Evolutionary conservation across 2,113 vertebrate genomes (phyloP).

Genomic region (Oophaga pumilio): DNA sequence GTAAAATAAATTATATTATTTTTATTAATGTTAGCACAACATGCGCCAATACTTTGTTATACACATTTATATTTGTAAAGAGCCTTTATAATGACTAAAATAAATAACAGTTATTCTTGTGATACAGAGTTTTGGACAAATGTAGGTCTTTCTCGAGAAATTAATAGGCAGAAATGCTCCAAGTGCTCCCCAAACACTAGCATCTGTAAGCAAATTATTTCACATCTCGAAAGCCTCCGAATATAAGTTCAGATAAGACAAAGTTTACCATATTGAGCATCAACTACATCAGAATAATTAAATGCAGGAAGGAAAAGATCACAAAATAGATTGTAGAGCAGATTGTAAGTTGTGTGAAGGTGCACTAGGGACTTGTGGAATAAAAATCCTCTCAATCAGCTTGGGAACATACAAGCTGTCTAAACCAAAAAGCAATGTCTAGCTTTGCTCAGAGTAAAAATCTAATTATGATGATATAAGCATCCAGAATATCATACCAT

Average conservation of each 20-base stretch:
- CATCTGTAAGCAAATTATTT: neutral
- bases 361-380: neutral
- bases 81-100: neutral
- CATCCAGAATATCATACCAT: neutral
- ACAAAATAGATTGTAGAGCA: conserved; percentile 10
- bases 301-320: neutral
- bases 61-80: neutral
- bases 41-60: neutral
- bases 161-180: neutral
- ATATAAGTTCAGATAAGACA: neutral
- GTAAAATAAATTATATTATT: too few species aligned
- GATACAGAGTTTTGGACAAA: too few species aligned
- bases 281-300: neutral
- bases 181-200: neutral
- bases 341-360: conserved; percentile 1
- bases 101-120: too few species aligned
- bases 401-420: conserved; percentile 7
- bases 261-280: neutral
- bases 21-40: too few species aligned
- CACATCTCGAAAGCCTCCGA: neutral
- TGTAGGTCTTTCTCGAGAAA: too few species aligned
- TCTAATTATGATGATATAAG: neutral
- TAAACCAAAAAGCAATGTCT: neutral
- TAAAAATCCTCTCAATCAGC: conserved; percentile 6
- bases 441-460: neutral